These are phyloP conservation scores for Nemotelus nigrinus DNA, from an alignment of 2,888 invertebrate species.

Conservation along the genomic window DNA sequence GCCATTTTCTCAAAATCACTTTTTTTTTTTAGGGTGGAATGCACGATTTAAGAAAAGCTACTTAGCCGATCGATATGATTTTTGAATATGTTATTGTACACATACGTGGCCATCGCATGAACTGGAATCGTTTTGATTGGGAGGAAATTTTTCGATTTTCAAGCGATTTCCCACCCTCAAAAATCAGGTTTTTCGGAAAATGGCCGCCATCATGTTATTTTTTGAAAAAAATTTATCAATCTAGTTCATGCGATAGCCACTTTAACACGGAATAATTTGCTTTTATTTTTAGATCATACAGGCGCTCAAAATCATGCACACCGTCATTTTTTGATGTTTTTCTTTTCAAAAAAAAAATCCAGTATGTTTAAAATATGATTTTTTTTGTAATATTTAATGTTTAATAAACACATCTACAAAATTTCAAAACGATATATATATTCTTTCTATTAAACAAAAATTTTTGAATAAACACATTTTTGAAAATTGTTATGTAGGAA, in stretches of 20 bases:
- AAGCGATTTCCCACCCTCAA: neutral
- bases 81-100: neutral
- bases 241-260: neutral
- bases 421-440: conserved; percentile 12
- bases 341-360: neutral
- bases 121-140: neutral
- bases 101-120: neutral
- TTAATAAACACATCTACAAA: neutral
- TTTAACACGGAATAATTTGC: neutral
- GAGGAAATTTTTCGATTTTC: neutral
- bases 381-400: conserved; percentile 24
- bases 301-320: neutral
- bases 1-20: conserved; percentile 9
- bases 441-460: too few species aligned
- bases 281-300: neutral
- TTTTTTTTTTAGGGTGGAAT: neutral
- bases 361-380: too few species aligned
- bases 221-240: neutral
- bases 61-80: neutral
- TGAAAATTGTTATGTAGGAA: too few species aligned
- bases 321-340: neutral
- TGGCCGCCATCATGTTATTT: conserved; percentile 1
- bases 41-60: conserved; percentile 8
- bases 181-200: conserved; percentile 11
- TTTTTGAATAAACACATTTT: too few species aligned